These are phyloP conservation scores for Zaprionus davidi DNA, from an alignment of 1,140 invertebrate genomes.

Conservation along the genomic window DNA sequence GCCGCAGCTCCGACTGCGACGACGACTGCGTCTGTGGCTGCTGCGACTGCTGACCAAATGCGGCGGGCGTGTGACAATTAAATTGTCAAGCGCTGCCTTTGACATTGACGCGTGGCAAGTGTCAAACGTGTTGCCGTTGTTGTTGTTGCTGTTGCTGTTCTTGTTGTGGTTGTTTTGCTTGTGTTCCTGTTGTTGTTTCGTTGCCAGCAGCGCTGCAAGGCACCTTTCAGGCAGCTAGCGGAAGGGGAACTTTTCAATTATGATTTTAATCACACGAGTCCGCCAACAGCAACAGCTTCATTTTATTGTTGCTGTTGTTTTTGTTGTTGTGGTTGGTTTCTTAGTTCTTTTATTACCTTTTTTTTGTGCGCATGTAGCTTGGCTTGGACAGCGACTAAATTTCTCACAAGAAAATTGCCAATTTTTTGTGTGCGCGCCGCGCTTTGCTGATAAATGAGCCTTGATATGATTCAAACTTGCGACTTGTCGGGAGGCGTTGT, in stretches of 20 bases:
- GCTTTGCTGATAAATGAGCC: constrained; percentile 70
- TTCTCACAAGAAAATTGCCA: constrained; percentile 63
- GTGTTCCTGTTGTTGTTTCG: constrained; percentile 14
- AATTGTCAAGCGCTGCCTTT: constrained; percentile 75
- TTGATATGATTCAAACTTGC: constrained; percentile 48
- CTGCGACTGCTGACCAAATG: constrained; percentile 61
- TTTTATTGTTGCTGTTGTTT: constrained; percentile 12
- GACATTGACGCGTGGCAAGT: constrained; percentile 76
- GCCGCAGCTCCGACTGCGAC: constrained; percentile 22
- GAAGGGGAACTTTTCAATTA: constrained; percentile 66
- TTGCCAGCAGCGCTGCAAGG: constrained; percentile 7
- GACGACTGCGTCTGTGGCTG: background rate
- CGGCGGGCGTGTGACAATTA: constrained; percentile 82
- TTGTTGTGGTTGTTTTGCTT: background rate
- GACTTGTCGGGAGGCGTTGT: constrained; percentile 41
- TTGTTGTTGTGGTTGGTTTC: constrained; percentile 6
- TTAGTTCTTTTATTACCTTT: constrained; percentile 12
- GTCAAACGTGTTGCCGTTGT: constrained; percentile 41
- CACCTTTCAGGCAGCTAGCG: constrained; percentile 10
- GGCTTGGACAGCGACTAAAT: constrained; percentile 15
- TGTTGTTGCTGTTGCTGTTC: constrained; percentile 5
- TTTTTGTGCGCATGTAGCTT: too few species aligned
- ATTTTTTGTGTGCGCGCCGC: constrained; percentile 36
- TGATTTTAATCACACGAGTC: constrained; percentile 67
- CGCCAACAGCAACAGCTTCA: constrained; percentile 32